Conservation (phyloP, 2,888 invertebrate species). For the Tromatobia lineatoria region DNA sequence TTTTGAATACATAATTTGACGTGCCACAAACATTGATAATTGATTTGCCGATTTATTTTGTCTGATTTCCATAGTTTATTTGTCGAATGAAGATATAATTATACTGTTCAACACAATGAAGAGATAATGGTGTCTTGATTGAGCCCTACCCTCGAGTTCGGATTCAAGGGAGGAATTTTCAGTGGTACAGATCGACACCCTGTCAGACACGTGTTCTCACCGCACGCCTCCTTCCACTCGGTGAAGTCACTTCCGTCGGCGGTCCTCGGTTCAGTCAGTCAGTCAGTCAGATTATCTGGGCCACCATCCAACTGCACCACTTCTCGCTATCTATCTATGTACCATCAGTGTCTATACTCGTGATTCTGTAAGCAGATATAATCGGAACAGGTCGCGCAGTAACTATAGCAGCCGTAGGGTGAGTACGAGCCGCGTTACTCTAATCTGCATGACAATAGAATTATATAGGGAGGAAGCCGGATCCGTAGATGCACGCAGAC, state of each 20-base stretch:
- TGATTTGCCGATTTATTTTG: not conserved
- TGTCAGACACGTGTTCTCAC: constrained; percentile 50
- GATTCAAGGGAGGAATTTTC: constrained; percentile 34
- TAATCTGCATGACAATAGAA: constrained; percentile 78
- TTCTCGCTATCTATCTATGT: constrained; percentile 36
- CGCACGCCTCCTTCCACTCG: not conserved
- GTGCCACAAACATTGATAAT: not conserved
- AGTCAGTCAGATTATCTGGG: constrained; percentile 19
- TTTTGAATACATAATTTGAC: not conserved
- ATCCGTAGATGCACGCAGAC: constrained; percentile 46
- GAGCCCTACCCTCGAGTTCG: constrained; percentile 1
- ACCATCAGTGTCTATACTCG: constrained; percentile 25
- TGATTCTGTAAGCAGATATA: constrained; percentile 49
- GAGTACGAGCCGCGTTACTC: constrained; percentile 71
- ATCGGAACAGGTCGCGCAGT: constrained; percentile 55
- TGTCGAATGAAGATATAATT: not conserved
- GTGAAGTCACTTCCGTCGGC: not conserved
- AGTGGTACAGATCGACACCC: constrained; percentile 40
- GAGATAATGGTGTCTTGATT: constrained; percentile 23
- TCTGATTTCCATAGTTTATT: not conserved
- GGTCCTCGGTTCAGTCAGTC: constrained; percentile 6
- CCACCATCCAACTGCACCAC: not conserved
- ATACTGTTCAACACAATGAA: not conserved
- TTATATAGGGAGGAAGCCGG: constrained; percentile 27
- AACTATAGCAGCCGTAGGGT: constrained; percentile 60